Conservation (phyloP, 2,888 invertebrate species). For the Tanytarsus gracilentus region DNA sequence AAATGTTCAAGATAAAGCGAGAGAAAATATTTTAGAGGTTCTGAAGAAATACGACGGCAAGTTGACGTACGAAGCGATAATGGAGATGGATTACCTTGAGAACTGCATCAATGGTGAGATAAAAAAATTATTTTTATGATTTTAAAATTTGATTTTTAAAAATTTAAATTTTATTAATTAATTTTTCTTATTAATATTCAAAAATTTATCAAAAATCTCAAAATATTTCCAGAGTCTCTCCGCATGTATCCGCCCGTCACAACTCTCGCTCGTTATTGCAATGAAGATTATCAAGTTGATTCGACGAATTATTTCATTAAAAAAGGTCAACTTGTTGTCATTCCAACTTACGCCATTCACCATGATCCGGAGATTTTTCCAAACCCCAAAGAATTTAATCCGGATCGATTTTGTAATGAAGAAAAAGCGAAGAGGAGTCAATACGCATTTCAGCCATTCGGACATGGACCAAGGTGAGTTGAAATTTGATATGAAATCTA, state of each 20-base stretch:
- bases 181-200: too few relatives aligned
- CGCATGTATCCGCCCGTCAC: constrained; percentile 30
- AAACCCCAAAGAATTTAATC: constrained; percentile 15
- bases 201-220: too few relatives aligned
- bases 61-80: constrained; percentile 12
- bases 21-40: constrained; percentile 2
- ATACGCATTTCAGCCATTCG: constrained; percentile 3
- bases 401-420: constrained; percentile 25
- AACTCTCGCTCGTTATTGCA: neutral
- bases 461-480: constrained; percentile 10
- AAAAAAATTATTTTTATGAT: neutral
- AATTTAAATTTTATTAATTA: too few relatives aligned
- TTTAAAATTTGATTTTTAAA: too few relatives aligned
- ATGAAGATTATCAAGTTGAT: constrained; percentile 5
- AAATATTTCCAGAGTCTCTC: constrained; percentile 28
- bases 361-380: constrained; percentile 16
- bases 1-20: constrained; percentile 1
- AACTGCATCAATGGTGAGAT: constrained; percentile 11
- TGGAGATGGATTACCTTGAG: constrained; percentile 7
- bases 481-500: too few relatives aligned
- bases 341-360: constrained; percentile 16
- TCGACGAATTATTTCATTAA: neutral
- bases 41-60: constrained; percentile 2
- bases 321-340: constrained; percentile 22
- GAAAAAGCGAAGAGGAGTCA: constrained; percentile 30